Conservation (phyloP, 2,113 vertebrate species). For the Tupaia chinensis region DNA sequence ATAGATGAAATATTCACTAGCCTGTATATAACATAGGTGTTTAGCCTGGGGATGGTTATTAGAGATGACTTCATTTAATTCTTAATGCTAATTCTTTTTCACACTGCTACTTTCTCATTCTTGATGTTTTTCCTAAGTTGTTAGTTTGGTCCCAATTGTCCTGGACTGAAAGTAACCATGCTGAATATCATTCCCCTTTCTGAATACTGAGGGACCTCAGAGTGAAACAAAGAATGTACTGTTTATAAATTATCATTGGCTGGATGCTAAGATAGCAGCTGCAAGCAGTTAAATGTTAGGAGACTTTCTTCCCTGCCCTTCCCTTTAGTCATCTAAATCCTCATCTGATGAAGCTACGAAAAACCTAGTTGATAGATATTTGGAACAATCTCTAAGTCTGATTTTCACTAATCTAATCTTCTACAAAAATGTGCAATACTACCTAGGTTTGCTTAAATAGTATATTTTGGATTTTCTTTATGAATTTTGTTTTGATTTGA, state of each 20-base stretch:
- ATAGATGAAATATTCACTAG: background rate
- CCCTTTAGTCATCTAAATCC: constrained; percentile 39
- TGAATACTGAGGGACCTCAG: background rate
- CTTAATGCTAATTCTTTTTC: background rate
- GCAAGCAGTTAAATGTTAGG: constrained; percentile 77
- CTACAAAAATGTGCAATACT: constrained; percentile 27
- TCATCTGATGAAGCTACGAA: constrained; percentile 45
- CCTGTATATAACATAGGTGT: constrained; percentile 10
- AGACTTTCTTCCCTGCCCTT: constrained; percentile 57
- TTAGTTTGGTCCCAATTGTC: background rate
- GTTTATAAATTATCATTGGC: constrained; percentile 72
- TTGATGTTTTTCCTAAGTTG: background rate
- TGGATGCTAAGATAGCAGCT: constrained; percentile 79
- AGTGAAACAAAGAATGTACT: constrained; percentile 79
- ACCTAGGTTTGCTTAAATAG: constrained; percentile 7
- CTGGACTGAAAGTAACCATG: constrained; percentile 33
- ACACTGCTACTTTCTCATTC: background rate
- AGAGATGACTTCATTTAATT: background rate
- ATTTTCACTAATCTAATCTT: constrained; percentile 48
- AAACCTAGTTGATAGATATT: background rate
- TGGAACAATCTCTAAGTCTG: constrained; percentile 38
- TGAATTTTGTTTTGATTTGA: constrained; percentile 11
- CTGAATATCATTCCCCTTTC: constrained; percentile 48
- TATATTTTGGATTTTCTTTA: constrained; percentile 53
- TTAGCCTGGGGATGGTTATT: background rate